Evolutionary conservation across 1,140 invertebrate genomes (phyloP).

Genomic region (Leptoteleia sp.): DNA sequence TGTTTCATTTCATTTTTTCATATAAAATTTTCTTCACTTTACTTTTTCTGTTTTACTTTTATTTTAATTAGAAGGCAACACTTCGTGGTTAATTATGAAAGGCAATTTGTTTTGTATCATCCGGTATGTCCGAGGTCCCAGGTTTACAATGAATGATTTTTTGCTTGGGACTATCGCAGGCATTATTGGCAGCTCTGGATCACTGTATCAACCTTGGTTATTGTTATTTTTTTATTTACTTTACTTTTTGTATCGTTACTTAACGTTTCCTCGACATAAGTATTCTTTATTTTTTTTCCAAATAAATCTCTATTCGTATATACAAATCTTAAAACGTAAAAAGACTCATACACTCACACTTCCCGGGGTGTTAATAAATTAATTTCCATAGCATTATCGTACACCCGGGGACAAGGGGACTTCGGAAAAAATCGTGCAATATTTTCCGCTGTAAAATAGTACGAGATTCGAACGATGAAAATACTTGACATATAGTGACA

Average conservation of each 20-base stretch:
- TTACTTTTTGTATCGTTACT: constrained; percentile 59
- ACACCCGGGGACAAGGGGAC: constrained; percentile 67
- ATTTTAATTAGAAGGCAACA: too few relatives aligned
- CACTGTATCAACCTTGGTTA: too few relatives aligned
- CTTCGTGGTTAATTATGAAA: too few relatives aligned
- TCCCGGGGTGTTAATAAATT: constrained; percentile 77
- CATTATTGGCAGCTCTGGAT: too few relatives aligned
- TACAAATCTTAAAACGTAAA: constrained; percentile 75
- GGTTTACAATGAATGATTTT: too few relatives aligned
- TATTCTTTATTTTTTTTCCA: constrained; percentile 60
- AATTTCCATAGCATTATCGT: constrained; percentile 72
- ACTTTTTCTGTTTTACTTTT: too few relatives aligned
- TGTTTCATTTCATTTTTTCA: too few relatives aligned
- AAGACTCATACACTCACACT: constrained; percentile 74
- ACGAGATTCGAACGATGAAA: constrained; percentile 59
- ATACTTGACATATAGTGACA: constrained; percentile 45
- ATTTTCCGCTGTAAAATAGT: constrained; percentile 47
- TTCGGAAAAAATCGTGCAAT: constrained; percentile 40
- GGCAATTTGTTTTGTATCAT: too few relatives aligned
- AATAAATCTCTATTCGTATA: constrained; percentile 71
- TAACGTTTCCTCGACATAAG: constrained; percentile 64
- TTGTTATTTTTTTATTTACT: constrained; percentile 46
- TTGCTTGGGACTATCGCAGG: too few relatives aligned
- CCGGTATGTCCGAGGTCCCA: too few relatives aligned
- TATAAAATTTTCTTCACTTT: too few relatives aligned